phyloP scores from a whole-genome alignment of 2,113 vertebrate species.

The Apeltes quadracus region DNA sequence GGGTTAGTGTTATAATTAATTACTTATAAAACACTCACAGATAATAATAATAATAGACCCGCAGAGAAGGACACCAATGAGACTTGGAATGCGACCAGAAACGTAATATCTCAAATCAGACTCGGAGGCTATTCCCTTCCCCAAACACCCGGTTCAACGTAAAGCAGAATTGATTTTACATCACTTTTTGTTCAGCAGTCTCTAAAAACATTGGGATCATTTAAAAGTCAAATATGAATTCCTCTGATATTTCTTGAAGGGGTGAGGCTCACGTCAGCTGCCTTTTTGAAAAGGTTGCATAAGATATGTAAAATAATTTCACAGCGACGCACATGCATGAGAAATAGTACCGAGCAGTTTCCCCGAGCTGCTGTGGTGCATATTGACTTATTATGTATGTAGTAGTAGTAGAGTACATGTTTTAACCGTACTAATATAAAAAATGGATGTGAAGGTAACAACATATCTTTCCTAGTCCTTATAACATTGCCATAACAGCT shows the following conservation, averaged over 20 bases:
- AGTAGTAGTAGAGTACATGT: conserved; percentile 25
- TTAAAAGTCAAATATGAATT: conserved; percentile 49
- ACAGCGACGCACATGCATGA: conserved; percentile 57
- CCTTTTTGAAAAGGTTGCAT: conserved; percentile 49
- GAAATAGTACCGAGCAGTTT: conserved; percentile 36
- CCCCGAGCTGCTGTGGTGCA: not conserved
- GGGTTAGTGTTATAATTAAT: not conserved
- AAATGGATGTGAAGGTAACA: conserved; percentile 21
- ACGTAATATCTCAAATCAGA: not conserved
- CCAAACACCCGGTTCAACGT: not conserved
- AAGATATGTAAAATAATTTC: conserved; percentile 55
- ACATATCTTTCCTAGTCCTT: conserved; percentile 1
- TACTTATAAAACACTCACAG: not conserved
- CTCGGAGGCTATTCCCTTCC: not conserved
- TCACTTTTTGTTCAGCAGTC: conserved; percentile 36
- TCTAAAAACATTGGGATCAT: conserved; percentile 16
- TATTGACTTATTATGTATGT: conserved; percentile 57
- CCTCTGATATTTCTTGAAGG: conserved; percentile 35
- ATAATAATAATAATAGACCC: too few relatives aligned
- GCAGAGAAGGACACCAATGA: not conserved
- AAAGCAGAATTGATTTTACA: conserved; percentile 13
- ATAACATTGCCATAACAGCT: not conserved
- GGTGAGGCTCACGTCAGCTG: conserved; percentile 38
- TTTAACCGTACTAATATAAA: conserved; percentile 11
- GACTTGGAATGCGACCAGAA: not conserved